Percentiles rank a stretch among this genome's conserved stretches.
Conservation (phyloP, 2,888 invertebrate genomes). For the Agonum fuliginosum region DNA sequence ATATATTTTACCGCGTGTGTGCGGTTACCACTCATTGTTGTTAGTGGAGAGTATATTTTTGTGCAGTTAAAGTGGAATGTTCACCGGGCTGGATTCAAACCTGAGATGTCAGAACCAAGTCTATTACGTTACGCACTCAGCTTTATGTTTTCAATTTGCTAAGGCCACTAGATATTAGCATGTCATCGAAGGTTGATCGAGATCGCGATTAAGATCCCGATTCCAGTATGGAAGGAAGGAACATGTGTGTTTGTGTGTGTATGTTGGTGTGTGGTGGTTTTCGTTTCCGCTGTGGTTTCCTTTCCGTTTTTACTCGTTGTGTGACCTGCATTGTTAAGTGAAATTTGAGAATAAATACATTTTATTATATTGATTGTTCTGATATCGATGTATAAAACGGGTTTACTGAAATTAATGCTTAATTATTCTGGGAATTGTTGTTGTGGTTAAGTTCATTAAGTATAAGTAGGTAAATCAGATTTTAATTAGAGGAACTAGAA, state of each 20-base stretch:
- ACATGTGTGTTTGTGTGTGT: neutral
- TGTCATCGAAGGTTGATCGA: constrained; percentile 10
- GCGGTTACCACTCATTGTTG: too few species aligned
- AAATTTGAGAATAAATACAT: constrained; percentile 2
- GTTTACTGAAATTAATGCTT: neutral
- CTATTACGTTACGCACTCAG: neutral
- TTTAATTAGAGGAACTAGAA: too few species aligned
- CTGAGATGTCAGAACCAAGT: too few species aligned
- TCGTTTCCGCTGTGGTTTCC: constrained; percentile 23
- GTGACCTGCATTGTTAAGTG: constrained; percentile 15
- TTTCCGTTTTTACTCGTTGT: constrained; percentile 19
- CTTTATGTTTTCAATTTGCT: neutral
- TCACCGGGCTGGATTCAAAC: too few species aligned
- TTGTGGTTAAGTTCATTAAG: too few species aligned
- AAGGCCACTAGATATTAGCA: constrained; percentile 12
- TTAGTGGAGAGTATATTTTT: too few species aligned
- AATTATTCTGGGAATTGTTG: neutral
- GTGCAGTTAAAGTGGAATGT: too few species aligned
- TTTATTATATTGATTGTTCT: constrained; percentile 2
- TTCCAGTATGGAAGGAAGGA: neutral
- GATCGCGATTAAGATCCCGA: neutral
- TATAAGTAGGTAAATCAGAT: neutral
- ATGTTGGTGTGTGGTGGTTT: neutral
- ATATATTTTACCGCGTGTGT: too few species aligned
- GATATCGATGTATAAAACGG: neutral